Percentiles rank a stretch among this genome's conserved stretches.
These are phyloP conservation scores for Leptodactylus fallax DNA, from an alignment of 2,797 vertebrate species.

Conservation along the genomic window DNA sequence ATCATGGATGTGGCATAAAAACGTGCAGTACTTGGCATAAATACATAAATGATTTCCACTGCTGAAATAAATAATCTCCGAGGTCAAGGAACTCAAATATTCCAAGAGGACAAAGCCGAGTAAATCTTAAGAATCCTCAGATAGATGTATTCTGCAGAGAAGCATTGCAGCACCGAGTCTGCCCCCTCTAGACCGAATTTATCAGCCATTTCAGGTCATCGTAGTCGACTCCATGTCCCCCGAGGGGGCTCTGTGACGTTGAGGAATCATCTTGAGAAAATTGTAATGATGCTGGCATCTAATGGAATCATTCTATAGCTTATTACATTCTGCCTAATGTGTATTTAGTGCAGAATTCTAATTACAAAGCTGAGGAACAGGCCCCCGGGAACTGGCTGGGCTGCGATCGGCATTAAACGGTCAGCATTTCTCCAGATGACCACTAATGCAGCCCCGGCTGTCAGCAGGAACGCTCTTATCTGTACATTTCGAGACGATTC, in stretches of 20 bases:
- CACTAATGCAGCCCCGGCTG: constrained; percentile 28
- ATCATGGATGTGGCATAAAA: background rate
- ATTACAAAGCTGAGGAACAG: constrained; percentile 49
- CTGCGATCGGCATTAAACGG: constrained; percentile 50
- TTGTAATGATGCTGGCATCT: constrained; percentile 16
- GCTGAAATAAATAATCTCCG: background rate
- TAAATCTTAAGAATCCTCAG: background rate
- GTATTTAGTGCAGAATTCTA: constrained; percentile 57
- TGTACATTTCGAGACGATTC: background rate
- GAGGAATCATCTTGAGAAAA: constrained; percentile 34
- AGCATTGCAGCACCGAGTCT: background rate
- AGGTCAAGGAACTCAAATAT: background rate
- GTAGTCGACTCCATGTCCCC: background rate
- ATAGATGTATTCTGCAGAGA: background rate
- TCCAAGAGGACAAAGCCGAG: background rate
- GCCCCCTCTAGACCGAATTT: background rate
- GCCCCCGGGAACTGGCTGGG: constrained; percentile 42
- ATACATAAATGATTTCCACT: background rate
- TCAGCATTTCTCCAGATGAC: constrained; percentile 53
- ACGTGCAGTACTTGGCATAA: background rate
- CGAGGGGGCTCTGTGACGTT: background rate
- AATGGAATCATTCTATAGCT: constrained; percentile 50
- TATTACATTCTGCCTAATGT: constrained; percentile 60
- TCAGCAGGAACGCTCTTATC: constrained; percentile 36
- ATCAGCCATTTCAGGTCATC: constrained; percentile 12